Conservation (phyloP, 1,140 invertebrate genomes). For the Paralvinella palmiformis region DNA sequence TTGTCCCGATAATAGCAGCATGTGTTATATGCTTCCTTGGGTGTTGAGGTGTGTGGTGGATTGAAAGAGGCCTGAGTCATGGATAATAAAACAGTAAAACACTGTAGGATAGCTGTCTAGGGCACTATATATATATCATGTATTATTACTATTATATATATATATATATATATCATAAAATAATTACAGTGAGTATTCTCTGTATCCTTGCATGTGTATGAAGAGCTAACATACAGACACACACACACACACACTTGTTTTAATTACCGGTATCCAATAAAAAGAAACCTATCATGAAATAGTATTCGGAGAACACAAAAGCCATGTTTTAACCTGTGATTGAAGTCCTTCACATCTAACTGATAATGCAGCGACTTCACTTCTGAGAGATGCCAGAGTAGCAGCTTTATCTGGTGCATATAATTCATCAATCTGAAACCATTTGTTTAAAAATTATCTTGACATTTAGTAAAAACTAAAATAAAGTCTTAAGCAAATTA, state of each 20-base stretch:
- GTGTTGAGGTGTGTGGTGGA: too few species aligned
- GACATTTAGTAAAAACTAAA: not conserved
- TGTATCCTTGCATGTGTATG: not conserved
- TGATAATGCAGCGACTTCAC: constrained; percentile 38
- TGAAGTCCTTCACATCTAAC: constrained; percentile 40
- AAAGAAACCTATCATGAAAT: not conserved
- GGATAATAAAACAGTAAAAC: too few species aligned
- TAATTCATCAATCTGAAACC: constrained; percentile 16
- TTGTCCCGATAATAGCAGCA: too few species aligned
- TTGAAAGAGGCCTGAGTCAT: too few species aligned
- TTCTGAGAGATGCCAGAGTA: constrained; percentile 32
- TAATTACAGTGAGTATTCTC: not conserved
- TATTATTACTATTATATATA: too few species aligned
- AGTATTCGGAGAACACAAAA: not conserved
- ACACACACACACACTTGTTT: too few species aligned
- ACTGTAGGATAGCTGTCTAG: not conserved
- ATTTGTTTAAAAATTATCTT: constrained; percentile 11
- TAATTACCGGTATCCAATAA: not conserved
- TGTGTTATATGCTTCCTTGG: too few species aligned
- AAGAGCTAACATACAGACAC: too few species aligned
- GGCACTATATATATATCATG: too few species aligned
- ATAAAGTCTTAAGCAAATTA: not conserved
- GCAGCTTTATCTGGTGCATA: constrained; percentile 25
- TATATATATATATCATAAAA: too few species aligned
- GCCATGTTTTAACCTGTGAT: constrained; percentile 27